Evolutionary conservation across 2,888 invertebrate genomes (phyloP).

Genomic region (Leptopilina myrica): DNA sequence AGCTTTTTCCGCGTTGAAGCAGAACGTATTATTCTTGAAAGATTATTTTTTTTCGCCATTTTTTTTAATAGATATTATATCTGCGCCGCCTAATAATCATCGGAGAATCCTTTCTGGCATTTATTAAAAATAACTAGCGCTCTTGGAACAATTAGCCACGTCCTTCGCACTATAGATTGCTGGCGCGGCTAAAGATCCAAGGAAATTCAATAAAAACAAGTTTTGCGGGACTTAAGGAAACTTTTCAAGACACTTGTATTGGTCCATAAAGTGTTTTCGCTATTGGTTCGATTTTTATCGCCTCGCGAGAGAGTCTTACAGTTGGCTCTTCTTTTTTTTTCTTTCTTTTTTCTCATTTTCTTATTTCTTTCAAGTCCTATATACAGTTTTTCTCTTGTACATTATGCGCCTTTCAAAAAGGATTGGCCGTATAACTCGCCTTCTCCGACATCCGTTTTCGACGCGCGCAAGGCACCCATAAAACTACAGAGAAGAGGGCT

Average conservation of each 20-base stretch:
- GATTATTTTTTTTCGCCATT: no score
- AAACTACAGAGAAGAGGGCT: slow-evolving; percentile 58
- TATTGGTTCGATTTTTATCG: slow-evolving; percentile 36
- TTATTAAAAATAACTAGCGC: slow-evolving; percentile 26
- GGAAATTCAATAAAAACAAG: slow-evolving; percentile 35
- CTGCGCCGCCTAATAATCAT: slow-evolving; percentile 12
- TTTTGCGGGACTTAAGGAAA: slow-evolving; percentile 14
- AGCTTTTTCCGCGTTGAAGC: neutral
- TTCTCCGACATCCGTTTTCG: slow-evolving; percentile 55
- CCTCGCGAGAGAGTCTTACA: no score
- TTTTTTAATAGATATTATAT: neutral
- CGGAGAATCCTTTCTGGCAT: neutral
- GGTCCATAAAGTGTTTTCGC: slow-evolving; percentile 24
- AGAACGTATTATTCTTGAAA: neutral
- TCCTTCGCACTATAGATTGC: slow-evolving; percentile 18
- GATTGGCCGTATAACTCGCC: slow-evolving; percentile 56
- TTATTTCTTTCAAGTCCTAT: no score
- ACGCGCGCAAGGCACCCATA: slow-evolving; percentile 58
- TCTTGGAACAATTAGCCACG: slow-evolving; percentile 28
- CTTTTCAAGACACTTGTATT: slow-evolving; percentile 17
- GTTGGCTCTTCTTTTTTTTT: no score
- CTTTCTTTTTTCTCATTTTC: neutral
- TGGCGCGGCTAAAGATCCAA: slow-evolving; percentile 32
- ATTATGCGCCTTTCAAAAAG: slow-evolving; percentile 38
- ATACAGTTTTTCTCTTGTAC: slow-evolving; percentile 10